These are phyloP conservation scores for Electrophaes corylata DNA, from an alignment of 2,888 invertebrate species.

Conservation along the genomic window DNA sequence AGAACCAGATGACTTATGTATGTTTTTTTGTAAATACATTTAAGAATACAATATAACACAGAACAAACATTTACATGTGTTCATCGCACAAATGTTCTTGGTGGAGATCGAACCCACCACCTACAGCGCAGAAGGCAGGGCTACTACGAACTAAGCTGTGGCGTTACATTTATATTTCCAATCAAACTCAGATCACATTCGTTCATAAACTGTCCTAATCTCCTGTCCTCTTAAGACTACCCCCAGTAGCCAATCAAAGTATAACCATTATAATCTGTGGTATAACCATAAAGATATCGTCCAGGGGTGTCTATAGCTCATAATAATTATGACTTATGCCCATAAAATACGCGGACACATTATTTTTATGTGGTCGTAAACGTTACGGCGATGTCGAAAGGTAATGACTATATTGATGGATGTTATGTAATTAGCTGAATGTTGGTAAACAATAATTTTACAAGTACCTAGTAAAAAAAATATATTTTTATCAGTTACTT, in stretches of 20 bases:
- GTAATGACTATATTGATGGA: slow-evolving; percentile 53
- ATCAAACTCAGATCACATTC: slow-evolving; percentile 8
- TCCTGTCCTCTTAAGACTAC: slow-evolving; percentile 20
- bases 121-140: too few relatives aligned
- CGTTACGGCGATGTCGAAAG: slow-evolving; percentile 45
- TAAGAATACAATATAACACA: too few relatives aligned
- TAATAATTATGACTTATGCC: slow-evolving; percentile 66
- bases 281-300: slow-evolving; percentile 43
- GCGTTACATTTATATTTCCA: slow-evolving; percentile 9
- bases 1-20: too few relatives aligned
- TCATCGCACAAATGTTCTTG: too few relatives aligned
- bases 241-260: slow-evolving; percentile 48
- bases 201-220: slow-evolving; percentile 14
- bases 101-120: too few relatives aligned
- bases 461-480: too few relatives aligned
- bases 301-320: slow-evolving; percentile 45
- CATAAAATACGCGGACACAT: slow-evolving; percentile 57
- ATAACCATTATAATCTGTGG: slow-evolving; percentile 37
- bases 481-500: too few relatives aligned
- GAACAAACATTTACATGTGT: too few relatives aligned
- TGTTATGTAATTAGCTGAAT: slow-evolving; percentile 45
- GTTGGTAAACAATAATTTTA: neutral
- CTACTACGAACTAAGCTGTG: too few relatives aligned
- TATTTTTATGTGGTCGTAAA: slow-evolving; percentile 64
- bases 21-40: too few relatives aligned